A percentile compares a stretch with the other conserved stretches of the same genome.
phyloP scores from a whole-genome alignment of 1,140 invertebrate species.

The Uloborus diversus region DNA sequence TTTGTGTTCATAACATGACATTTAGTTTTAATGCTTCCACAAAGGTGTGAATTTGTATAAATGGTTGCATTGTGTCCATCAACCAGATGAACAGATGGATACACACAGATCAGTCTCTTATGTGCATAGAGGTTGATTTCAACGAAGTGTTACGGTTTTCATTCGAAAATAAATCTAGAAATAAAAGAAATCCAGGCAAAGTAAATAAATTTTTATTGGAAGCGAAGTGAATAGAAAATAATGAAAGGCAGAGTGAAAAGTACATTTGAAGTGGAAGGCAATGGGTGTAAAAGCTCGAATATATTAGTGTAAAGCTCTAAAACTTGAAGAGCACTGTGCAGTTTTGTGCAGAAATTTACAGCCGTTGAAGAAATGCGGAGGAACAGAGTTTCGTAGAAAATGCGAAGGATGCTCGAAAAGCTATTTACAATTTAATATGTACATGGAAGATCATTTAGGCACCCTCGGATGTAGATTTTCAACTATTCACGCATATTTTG shows the following conservation, averaged over 20 bases:
- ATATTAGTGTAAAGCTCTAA: constrained; percentile 26
- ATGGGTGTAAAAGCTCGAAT: constrained; percentile 37
- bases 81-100: too few species aligned
- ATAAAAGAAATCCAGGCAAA: too few species aligned
- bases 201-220: background rate
- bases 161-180: too few species aligned
- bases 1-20: too few species aligned
- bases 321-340: constrained; percentile 30
- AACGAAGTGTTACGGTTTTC: too few species aligned
- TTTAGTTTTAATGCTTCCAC: too few species aligned
- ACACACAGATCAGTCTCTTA: too few species aligned
- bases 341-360: background rate
- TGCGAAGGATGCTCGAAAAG: background rate
- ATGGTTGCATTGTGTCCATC: too few species aligned
- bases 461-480: constrained; percentile 11
- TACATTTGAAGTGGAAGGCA: constrained; percentile 13
- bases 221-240: constrained; percentile 5
- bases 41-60: too few species aligned
- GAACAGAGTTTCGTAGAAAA: background rate
- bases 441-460: constrained; percentile 47
- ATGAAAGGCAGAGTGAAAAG: background rate
- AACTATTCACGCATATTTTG: too few species aligned
- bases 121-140: too few species aligned
- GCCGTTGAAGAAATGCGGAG: background rate
- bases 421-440: constrained; percentile 13